Base-by-base conservation (phyloP, 2,113 vertebrate genomes). In the Zootoca vivipara region DNA sequence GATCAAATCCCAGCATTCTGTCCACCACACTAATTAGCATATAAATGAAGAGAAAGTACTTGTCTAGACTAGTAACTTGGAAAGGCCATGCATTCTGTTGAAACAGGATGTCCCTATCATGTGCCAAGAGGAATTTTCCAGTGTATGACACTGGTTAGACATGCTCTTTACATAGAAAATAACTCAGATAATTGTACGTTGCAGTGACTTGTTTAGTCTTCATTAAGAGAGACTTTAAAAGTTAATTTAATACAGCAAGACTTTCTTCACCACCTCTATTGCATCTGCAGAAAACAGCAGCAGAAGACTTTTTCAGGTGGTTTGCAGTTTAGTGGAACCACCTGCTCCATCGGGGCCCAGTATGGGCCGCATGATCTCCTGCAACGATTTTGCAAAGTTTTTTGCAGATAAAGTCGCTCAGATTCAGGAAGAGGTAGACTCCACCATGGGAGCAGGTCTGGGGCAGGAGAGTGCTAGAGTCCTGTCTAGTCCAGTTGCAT, bases 21-120 rank as follows among this genome's bases (percentile, higher is more conserved):
- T 16, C 70, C n/a, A 33, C 70, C 70, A 72, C 70, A 7, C n/a
- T 72, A 72, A 72, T 33, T 33, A n/a, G 70, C n/a, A 16, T 33
- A 33, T 33, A 33, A 72, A 72, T 72, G 9, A 69, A 10, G 67
- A 69, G 26, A 69, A 69, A 69, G 26, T 7, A 40, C 20, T n/a
- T 74, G 15, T 74, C 16, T 74, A 74, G 72, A 7, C 65, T 89
- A 87, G 85, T 86, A 92, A 82, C 90, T 94, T 83, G 83, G 87
- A 77, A 91, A 92, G 91, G 83, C 86, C 90, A 90, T 93, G 90
- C 90, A 84, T 91, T 88, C 87, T 92, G 64, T 78, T 94, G 91
- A 92, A 46, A 2, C 28, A 22, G 35, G 22, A 12, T 10, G 20
- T 22, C 20, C 8, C 7, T 42, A 42, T 22, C 22, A 4, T 46